Base-by-base conservation (phyloP, 2,888 invertebrate species). In the Stenolophus ochropezus region DNA sequence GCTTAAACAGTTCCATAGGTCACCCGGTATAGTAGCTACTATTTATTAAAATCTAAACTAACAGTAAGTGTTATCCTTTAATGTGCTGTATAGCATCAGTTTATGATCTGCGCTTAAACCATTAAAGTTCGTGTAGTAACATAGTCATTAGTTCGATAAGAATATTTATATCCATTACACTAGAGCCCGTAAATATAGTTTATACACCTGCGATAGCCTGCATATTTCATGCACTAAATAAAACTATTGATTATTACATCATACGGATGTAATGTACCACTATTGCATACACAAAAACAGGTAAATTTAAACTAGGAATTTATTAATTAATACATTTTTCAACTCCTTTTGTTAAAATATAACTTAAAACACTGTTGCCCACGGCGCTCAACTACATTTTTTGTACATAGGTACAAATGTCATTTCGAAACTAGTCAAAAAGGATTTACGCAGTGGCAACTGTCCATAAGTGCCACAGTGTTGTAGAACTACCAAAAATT, bases 101-200 rank as follows among this genome's bases (percentile, higher is more conserved):
- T 74, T 47, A 47, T 21, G 74, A 47, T 51, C 51, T 71, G 11
- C 16, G 42, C 74, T 47, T 47, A 25, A 53, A 11, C 25, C 27
- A 42, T 53, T 16, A 75, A 18, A 6, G 16, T 56, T 53, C 21
- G 14, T 25, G 53, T 2, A 6, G 21, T 49, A 53, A 20, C 53
- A 16, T 18, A 14, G 25, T 75, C 75, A 53, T 75, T 51, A 47
- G 47, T 74, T 51, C 75, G 27, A 75, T 53, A 53, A 53, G 51
- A 51, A 75, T 75, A 75, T 75, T 75, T 75, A 75, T 75, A 53
- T 56, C 75, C 75, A 56, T 53, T 75, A 75, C 14, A 25, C 27
- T 49, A 8, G 1, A 53, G 51, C 25, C 6, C 75, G 25, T 75
- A 75, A 75, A 75, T 75, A 75, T 53, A 2, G 4, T 75, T 75